Conservation (phyloP, 2,113 vertebrate species). For the Apodemus speciosus region DNA sequence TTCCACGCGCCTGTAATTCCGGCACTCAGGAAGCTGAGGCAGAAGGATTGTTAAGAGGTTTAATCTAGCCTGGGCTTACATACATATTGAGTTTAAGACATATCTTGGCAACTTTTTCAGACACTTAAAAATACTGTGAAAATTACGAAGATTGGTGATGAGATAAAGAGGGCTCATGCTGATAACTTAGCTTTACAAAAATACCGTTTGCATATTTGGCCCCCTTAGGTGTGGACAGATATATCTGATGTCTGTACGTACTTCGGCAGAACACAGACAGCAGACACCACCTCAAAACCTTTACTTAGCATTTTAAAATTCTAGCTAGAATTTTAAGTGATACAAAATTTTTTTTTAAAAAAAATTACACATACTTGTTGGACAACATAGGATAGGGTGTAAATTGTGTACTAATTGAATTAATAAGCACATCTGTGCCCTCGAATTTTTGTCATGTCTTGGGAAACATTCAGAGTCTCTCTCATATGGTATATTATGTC, state of each 20-base stretch:
- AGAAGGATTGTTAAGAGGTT: neutral
- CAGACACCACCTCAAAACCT: neutral
- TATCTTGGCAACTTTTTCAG: neutral
- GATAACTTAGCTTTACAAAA: constrained; percentile 16
- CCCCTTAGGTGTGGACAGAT: neutral
- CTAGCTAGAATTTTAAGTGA: neutral
- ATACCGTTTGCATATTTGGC: neutral
- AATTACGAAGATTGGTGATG: neutral
- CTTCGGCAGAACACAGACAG: neutral
- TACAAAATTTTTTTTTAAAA: neutral
- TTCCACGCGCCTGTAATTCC: neutral
- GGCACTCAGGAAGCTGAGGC: neutral
- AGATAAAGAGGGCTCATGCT: neutral
- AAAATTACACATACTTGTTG: neutral
- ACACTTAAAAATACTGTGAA: neutral
- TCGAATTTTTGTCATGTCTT: neutral
- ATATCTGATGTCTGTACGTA: neutral
- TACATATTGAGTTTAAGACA: neutral
- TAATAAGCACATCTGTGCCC: too few relatives aligned
- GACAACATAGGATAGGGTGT: neutral
- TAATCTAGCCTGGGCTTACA: neutral
- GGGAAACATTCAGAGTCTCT: neutral
- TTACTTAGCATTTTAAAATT: neutral
- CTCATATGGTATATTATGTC: neutral
- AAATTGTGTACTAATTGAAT: neutral